Conservation (phyloP, 37 sponge, comb jelly and placozoan species). For the Crambe crambe region DNA sequence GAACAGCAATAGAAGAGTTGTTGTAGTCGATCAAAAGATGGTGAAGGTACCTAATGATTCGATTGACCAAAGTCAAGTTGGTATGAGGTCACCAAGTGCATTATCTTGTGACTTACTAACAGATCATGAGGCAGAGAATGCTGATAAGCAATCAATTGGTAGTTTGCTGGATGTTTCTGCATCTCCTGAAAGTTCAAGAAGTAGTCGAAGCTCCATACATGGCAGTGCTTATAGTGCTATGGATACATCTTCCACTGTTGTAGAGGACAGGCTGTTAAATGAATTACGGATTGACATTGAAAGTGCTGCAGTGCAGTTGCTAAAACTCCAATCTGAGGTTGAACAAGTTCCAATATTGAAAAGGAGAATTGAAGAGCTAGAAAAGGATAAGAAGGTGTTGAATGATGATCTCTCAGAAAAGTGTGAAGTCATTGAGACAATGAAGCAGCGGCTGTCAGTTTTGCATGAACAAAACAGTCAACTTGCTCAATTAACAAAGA, state of each 20-base stretch:
- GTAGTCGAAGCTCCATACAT: slow-evolving; percentile 35
- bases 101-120: not conserved
- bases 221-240: not conserved
- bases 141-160: not conserved
- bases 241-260: not conserved
- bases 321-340: slow-evolving; percentile 29
- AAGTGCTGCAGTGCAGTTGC: not conserved
- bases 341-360: slow-evolving; percentile 20
- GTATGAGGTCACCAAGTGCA: not conserved
- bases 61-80: too few relatives aligned
- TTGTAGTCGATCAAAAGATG: slow-evolving; percentile 13
- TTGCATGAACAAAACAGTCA: slow-evolving; percentile 66
- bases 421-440: slow-evolving; percentile 21
- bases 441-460: slow-evolving; percentile 59
- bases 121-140: not conserved
- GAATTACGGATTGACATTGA: slow-evolving; percentile 43
- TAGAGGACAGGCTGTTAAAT: slow-evolving; percentile 26
- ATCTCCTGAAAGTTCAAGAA: slow-evolving; percentile 22
- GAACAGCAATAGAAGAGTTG: slow-evolving; percentile 4
- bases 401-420: slow-evolving; percentile 46
- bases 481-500: slow-evolving; percentile 35
- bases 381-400: slow-evolving; percentile 29
- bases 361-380: slow-evolving; percentile 11
- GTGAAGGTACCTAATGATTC: not conserved
- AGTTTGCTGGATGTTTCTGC: not conserved